These are phyloP conservation scores for Pachyrhynchus sulphureomaculatus DNA, from an alignment of 1,140 invertebrate genomes.

Conservation along the genomic window DNA sequence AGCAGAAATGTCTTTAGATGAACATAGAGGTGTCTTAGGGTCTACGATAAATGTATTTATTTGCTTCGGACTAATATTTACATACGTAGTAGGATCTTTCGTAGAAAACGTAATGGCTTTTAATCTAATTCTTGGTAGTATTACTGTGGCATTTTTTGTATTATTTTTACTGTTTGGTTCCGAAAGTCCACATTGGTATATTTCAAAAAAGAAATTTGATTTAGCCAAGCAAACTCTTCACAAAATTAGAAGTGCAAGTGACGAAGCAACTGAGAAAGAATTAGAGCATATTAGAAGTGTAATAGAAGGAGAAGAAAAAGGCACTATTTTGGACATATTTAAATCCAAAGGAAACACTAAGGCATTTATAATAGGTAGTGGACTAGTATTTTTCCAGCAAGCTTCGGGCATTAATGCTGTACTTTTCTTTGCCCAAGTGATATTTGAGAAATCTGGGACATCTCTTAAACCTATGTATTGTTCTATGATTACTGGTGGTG, in stretches of 20 bases:
- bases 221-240: conserved; percentile 63
- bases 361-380: conserved; percentile 68
- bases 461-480: conserved; percentile 59
- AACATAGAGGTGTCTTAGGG: conserved; percentile 38
- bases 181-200: conserved; percentile 74
- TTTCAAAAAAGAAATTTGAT: conserved; percentile 59
- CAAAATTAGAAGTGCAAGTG: conserved; percentile 58
- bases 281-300: conserved; percentile 27
- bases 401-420: conserved; percentile 81
- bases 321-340: conserved; percentile 59
- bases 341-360: conserved; percentile 58
- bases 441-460: conserved; percentile 65
- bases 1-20: conserved; percentile 53
- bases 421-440: conserved; percentile 74
- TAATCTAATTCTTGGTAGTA: conserved; percentile 52
- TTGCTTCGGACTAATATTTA: conserved; percentile 37
- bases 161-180: conserved; percentile 57
- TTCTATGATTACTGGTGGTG: conserved; percentile 76
- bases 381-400: conserved; percentile 73
- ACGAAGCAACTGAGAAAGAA: conserved; percentile 55
- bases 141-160: conserved; percentile 56
- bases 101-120: conserved; percentile 56
- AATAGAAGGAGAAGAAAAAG: conserved; percentile 42
- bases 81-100: conserved; percentile 62
- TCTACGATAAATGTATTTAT: conserved; percentile 40